Evolutionary conservation across 2,113 vertebrate genomes (phyloP).

Genomic region (Psittacula cyanocephala): DNA sequence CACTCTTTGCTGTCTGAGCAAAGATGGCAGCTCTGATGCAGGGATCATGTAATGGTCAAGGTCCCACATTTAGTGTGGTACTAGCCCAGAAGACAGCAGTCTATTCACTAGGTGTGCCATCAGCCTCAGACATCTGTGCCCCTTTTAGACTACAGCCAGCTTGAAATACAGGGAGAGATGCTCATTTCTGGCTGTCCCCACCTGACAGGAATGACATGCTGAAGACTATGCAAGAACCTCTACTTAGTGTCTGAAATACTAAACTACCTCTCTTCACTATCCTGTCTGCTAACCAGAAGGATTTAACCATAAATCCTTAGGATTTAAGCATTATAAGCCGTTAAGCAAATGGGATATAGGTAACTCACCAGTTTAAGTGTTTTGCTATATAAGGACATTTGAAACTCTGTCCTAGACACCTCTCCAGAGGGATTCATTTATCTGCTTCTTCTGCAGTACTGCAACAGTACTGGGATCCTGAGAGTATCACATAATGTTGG

Average conservation of each 20-base stretch:
- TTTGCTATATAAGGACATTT: neutral
- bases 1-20: neutral
- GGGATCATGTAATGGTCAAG: neutral
- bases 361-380: neutral
- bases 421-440: neutral
- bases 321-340: neutral
- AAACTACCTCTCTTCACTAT: neutral
- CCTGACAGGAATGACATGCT: neutral
- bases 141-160: neutral
- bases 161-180: neutral
- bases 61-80: neutral
- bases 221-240: neutral
- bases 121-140: neutral
- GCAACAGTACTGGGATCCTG: neutral
- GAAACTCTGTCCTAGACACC: neutral
- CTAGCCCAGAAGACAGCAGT: neutral
- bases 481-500: neutral
- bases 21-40: neutral
- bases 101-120: neutral
- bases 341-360: neutral
- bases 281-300: neutral
- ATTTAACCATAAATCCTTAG: neutral
- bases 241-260: neutral
- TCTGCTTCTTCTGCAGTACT: neutral
- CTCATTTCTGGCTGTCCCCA: neutral